Base-by-base conservation (phyloP, 1,140 invertebrate genomes). In the Papilio xuthus region DNA sequence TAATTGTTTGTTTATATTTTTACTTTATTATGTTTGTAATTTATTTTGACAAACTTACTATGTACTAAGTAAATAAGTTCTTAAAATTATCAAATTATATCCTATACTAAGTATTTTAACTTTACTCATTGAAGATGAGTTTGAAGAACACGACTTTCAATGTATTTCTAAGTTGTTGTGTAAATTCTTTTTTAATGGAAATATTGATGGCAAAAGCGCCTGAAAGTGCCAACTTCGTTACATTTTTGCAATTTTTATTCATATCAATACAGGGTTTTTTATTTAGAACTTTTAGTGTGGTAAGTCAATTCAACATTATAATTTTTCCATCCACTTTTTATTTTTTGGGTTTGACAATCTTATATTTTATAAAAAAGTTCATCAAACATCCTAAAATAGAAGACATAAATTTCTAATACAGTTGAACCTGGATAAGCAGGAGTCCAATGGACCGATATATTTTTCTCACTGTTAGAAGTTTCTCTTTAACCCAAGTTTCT, bases 151-250 rank as follows among this genome's bases (percentile, higher is more conserved):
- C 79, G 44, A 77, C 90, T 3, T 8, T 77, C 0, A 87, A 92
- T 82, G 88, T 93, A 70, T 92, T 93, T 80, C 9, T 86, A 26
- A 86, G 90, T 67, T 93, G 92, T 84, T 93, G 91, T 82, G 78
- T 81, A 18, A 93, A 87, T 83, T 81, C 90, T 75, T 93, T 91
- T 85, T 79, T 93, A 23, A 93, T 93, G 91, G 92, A 93, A 92
- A 92, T 93, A 78, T 79, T 93, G 67, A 91, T 93, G 90, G 80
- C 86, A 70, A 85, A 73, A 76, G 83, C 80, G 15, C 87, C 92
- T 15, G 63, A 88, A 23, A 87, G 86, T 81, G 90, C 90, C 4
- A 53, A 53, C 9, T 53, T 53, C 18, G 50, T 53, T 20, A 53
- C 50, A 7, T 53, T 53, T 53, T 8, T 53, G 50, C 50, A 53